Evolutionary conservation across 2,113 vertebrate species (phyloP).

Genomic region (Dromiciops gliroides): DNA sequence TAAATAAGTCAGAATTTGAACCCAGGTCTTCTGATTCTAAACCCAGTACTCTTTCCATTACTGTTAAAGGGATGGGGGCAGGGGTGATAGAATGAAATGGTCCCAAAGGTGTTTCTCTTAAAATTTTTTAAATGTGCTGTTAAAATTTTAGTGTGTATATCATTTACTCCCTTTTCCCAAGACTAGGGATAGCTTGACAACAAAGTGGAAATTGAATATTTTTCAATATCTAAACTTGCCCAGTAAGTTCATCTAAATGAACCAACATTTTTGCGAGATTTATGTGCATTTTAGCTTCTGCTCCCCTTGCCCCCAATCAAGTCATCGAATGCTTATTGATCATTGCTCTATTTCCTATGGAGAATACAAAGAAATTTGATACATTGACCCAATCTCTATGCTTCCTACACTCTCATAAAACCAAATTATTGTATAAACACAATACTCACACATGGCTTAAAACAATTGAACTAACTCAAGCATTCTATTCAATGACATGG

Average conservation of each 20-base stretch:
- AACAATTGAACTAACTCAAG: neutral
- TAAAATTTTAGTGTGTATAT: no score
- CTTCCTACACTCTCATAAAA: neutral
- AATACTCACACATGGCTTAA: neutral
- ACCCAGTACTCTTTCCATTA: no score
- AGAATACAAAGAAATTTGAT: neutral
- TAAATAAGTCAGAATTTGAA: neutral
- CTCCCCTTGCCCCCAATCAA: no score
- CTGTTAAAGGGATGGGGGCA: no score
- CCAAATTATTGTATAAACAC: neutral
- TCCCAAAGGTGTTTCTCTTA: neutral
- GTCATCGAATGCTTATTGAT: neutral
- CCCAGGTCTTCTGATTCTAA: no score
- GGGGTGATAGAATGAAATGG: neutral
- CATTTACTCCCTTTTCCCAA: neutral
- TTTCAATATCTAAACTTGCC: accelerated
- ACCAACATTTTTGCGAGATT: neutral
- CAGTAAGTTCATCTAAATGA: neutral
- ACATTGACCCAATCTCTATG: neutral
- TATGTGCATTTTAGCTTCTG: neutral
- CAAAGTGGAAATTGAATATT: accelerated
- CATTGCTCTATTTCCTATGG: neutral
- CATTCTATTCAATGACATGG: neutral
- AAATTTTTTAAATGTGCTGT: accelerated
- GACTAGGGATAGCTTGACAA: neutral